Percentiles rank a stretch among this genome's conserved stretches.
Conservation (phyloP, 2,797 vertebrate species). For the Alfaro cultratus region DNA sequence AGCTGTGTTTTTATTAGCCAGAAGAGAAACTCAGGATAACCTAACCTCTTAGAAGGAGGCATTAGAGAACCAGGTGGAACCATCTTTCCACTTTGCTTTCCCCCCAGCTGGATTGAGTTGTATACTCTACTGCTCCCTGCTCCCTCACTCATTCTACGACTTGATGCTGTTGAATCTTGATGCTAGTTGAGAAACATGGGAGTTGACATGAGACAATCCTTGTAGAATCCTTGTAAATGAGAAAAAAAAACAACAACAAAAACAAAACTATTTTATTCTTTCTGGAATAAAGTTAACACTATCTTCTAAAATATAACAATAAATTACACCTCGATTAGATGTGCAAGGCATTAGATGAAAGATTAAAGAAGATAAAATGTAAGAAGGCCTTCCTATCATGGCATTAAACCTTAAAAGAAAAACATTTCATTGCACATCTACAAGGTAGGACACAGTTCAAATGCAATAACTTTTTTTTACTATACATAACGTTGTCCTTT, state of each 20-base stretch:
- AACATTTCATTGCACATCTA: not conserved
- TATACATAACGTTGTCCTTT: not conserved
- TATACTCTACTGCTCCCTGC: not conserved
- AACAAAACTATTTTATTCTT: not conserved
- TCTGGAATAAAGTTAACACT: not conserved
- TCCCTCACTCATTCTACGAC: not conserved
- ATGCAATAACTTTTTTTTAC: not conserved
- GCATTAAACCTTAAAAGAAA: not conserved
- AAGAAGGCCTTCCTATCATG: no score
- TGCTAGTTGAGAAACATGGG: not conserved
- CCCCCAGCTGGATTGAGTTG: no score
- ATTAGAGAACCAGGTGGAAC: not conserved
- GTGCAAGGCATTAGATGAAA: not conserved
- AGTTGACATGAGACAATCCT: not conserved
- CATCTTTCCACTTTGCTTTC: not conserved
- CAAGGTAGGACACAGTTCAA: not conserved
- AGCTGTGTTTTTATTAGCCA: not conserved
- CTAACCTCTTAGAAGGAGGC: not conserved
- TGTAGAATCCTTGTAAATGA: not conserved
- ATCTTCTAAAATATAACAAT: not conserved
- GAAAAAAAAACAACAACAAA: not conserved
- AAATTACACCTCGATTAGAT: not conserved
- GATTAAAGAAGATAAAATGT: not conserved
- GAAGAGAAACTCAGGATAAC: not conserved
- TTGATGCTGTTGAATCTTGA: not conserved